phyloP scores from a whole-genome alignment of 2,113 vertebrate species.

The Dicentrarchus labrax region DNA sequence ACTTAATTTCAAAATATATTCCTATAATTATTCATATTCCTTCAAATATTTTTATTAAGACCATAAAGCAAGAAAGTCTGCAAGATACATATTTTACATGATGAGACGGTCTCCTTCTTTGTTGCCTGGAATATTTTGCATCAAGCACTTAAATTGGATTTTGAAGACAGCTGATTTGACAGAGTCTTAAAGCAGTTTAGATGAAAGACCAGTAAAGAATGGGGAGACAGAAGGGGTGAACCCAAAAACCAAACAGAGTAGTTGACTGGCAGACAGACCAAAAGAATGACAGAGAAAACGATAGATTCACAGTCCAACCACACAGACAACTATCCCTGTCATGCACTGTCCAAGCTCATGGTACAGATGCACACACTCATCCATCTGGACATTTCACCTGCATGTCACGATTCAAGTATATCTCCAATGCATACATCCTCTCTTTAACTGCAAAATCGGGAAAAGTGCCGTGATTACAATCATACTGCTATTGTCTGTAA shows the following conservation, averaged over 20 bases:
- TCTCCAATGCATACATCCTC: constrained; percentile 47
- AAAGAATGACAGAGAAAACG: not conserved
- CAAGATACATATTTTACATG: not conserved
- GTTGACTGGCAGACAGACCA: constrained; percentile 15
- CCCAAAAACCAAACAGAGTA: constrained; percentile 37
- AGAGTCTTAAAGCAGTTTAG: constrained; percentile 49
- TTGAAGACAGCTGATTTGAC: constrained; percentile 58
- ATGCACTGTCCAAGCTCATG: constrained; percentile 1
- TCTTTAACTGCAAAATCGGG: constrained; percentile 47
- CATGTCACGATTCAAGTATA: constrained; percentile 58
- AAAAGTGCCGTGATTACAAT: constrained; percentile 75
- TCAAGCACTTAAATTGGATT: constrained; percentile 47
- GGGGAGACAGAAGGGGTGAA: constrained; percentile 22
- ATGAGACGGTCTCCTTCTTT: constrained; percentile 16
- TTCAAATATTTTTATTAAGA: not conserved
- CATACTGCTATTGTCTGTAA: constrained; percentile 76
- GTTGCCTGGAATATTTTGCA: constrained; percentile 30
- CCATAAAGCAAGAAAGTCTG: not conserved
- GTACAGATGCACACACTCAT: not conserved
- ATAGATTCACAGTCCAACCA: not conserved
- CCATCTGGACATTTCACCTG: constrained; percentile 57
- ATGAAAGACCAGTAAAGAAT: constrained; percentile 54
- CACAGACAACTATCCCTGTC: not conserved
- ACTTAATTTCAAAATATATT: not conserved
- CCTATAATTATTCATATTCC: not conserved